A percentile compares a stretch with the other conserved stretches of the same genome.
Conservation (phyloP, 2,797 vertebrate species). For the Falco novaeseelandiae region DNA sequence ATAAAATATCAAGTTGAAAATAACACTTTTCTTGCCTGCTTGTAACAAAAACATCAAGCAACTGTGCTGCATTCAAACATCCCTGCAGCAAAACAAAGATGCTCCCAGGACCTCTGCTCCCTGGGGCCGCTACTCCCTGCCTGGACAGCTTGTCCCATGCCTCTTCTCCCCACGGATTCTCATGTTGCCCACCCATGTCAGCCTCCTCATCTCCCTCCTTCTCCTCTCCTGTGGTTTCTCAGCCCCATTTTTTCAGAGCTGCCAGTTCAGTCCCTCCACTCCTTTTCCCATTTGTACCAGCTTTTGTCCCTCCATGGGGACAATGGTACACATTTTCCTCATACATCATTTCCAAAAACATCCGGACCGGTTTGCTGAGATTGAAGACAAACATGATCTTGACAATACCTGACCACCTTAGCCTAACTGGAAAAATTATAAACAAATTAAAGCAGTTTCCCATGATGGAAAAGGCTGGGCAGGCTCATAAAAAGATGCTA, state of each 20-base stretch:
- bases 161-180: neutral
- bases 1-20: neutral
- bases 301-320: neutral
- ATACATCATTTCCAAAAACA: neutral
- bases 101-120: neutral
- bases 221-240: neutral
- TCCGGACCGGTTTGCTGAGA: neutral
- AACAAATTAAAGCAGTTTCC: neutral
- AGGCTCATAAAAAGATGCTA: neutral
- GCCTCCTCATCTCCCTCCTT: neutral
- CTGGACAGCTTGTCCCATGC: neutral
- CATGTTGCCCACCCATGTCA: accelerated
- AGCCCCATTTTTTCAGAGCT: neutral
- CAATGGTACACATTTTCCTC: neutral
- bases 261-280: neutral
- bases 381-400: neutral
- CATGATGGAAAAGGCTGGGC: neutral
- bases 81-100: neutral
- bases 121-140: neutral
- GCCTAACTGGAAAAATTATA: neutral
- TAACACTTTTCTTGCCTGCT: neutral
- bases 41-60: neutral
- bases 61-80: neutral
- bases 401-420: neutral
- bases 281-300: neutral